Base-by-base conservation (phyloP, 2,888 invertebrate species). In the Tillus elongatus region DNA sequence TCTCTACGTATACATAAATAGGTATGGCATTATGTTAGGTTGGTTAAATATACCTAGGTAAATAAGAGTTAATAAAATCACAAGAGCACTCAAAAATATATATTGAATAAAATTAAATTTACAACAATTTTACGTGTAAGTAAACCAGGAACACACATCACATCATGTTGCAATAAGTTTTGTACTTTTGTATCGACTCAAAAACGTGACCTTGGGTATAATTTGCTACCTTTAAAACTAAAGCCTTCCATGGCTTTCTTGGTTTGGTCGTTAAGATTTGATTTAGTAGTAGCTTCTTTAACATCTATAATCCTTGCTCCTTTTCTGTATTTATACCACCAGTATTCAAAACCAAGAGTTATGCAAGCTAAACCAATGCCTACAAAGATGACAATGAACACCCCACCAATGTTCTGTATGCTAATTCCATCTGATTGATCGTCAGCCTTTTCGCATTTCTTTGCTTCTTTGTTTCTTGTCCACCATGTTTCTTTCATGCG, bases 381-480 rank as follows among this genome's bases (percentile, higher is more conserved):
- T 51, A 93, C 91, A 57, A 95, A 89, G 45, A 97, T 95, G 0
- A 97, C 93, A 36, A 97, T 91, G 61, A 97, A 97, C 0, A 97
- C 96, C 1, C 96, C 96, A 31, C 93, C 96, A 49, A 97, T 97
- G 62, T 97, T 97, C 58, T 92, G 84, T 42, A 97, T 95, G 41
- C 92, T 93, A 57, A 97, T 97, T 33, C 97, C 97, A 58, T 95
- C 96, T 2, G 88, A 88, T 58, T 95, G 91, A 58, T 92, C 88
- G 56, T 91, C 89, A 36, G 87, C 82, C 49, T 86, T 83, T 51
- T 88, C 86, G 53, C 91, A 91, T 42, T 76, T 74, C 52, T 77
- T 76, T 19, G 77, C 77, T 4, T 78, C 75, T 0, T 82, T 82
- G 55, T 92, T 92, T 44, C 82, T 80, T 52, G 79, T 85, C 97